phyloP scores from a whole-genome alignment of 2,113 vertebrate species.

The Tricholaema leucomelas region DNA sequence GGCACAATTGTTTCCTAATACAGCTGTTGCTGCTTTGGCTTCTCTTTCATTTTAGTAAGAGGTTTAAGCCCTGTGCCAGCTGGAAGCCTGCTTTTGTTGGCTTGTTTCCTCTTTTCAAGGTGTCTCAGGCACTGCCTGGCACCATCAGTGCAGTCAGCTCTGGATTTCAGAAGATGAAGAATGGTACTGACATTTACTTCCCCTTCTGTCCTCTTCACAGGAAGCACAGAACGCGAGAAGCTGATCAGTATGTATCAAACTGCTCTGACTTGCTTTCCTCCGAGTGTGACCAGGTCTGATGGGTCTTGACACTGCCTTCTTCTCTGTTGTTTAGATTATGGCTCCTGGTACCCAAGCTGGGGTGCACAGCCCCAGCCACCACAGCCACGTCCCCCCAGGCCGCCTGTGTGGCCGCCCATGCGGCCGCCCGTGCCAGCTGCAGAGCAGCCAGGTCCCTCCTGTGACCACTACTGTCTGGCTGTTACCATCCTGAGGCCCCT shows the following conservation, averaged over 20 bases:
- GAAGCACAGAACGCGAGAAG: slow-evolving; percentile 61
- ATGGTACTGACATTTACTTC: not conserved
- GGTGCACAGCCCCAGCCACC: slow-evolving; percentile 12
- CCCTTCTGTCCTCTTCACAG: slow-evolving; percentile 70
- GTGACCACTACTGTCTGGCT: slow-evolving; percentile 3
- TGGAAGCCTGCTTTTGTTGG: not conserved
- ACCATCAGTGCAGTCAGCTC: not conserved
- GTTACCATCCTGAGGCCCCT: slow-evolving; percentile 64
- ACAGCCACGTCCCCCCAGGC: accelerated
- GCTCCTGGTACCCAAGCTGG: slow-evolving; percentile 69
- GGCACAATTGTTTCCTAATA: not conserved
- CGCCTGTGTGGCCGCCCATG: accelerated
- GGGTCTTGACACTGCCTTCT: not conserved
- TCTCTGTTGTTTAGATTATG: slow-evolving; percentile 47
- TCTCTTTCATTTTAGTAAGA: not conserved
- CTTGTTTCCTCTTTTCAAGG: not conserved
- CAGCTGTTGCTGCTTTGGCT: not conserved
- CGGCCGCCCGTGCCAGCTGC: not conserved
- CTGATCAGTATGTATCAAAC: slow-evolving; percentile 69
- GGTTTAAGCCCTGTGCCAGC: accelerated
- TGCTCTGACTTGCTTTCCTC: not conserved
- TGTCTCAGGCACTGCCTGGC: not conserved
- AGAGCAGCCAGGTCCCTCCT: not conserved
- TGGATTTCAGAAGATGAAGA: not conserved
- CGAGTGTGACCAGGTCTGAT: not conserved